Conservation (phyloP, 2,888 invertebrate species). For the Plebejus anna region DNA sequence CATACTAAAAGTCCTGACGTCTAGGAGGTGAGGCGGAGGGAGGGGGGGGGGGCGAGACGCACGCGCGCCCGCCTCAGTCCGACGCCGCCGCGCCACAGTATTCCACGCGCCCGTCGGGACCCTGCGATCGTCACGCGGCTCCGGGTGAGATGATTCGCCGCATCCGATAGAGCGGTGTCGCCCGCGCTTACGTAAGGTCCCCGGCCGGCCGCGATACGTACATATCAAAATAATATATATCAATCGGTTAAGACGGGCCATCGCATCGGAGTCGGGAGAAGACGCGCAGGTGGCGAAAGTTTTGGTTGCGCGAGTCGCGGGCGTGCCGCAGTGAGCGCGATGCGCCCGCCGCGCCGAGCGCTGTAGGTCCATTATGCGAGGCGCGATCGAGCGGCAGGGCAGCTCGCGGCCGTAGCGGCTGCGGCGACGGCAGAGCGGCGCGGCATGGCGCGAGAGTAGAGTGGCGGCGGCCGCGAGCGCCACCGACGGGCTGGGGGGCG, state of each 20-base stretch:
- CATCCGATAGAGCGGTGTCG: constrained; percentile 64
- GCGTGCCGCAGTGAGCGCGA: constrained; percentile 59
- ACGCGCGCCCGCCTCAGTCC: constrained; percentile 60
- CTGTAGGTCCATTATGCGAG: constrained; percentile 51
- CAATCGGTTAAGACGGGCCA: constrained; percentile 36
- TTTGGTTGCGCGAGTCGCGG: constrained; percentile 46
- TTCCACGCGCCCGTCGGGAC: constrained; percentile 56
- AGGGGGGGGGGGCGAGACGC: constrained; percentile 43
- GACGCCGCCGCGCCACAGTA: constrained; percentile 59
- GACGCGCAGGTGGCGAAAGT: constrained; percentile 46
- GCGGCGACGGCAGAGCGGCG: constrained; percentile 51
- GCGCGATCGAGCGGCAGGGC: constrained; percentile 44
- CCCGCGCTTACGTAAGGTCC: constrained; percentile 57
- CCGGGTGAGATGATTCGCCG: constrained; percentile 62
- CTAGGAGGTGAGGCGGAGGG: no score
- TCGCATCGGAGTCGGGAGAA: constrained; percentile 38
- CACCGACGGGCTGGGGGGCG: constrained; percentile 67
- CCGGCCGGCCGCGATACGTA: constrained; percentile 57
- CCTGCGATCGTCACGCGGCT: constrained; percentile 62
- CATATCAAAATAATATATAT: constrained; percentile 48
- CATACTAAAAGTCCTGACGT: no score
- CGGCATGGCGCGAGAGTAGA: constrained; percentile 54
- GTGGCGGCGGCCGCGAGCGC: constrained; percentile 60
- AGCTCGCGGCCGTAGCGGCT: constrained; percentile 47
- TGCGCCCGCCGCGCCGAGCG: constrained; percentile 50